Percentiles rank a stretch among this genome's conserved stretches.
phyloP scores from a whole-genome alignment of 2,888 invertebrate genomes.

The Idaea aversata region DNA sequence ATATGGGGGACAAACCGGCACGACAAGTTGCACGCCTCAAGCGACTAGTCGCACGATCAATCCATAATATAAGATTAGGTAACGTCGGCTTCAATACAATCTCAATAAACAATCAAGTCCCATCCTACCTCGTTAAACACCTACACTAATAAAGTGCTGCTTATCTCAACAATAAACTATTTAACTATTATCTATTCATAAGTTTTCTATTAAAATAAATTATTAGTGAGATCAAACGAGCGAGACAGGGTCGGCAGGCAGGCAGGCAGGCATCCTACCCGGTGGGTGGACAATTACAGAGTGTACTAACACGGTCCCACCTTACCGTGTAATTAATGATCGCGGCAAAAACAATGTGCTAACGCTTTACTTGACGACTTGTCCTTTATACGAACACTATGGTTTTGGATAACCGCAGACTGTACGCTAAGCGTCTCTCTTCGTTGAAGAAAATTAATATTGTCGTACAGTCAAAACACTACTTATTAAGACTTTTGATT shows the following conservation, averaged over 20 bases:
- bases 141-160: background rate
- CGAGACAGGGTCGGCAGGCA: constrained; percentile 25
- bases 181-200: background rate
- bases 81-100: background rate
- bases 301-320: constrained; percentile 70
- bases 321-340: constrained; percentile 65
- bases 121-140: background rate
- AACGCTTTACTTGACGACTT: constrained; percentile 55
- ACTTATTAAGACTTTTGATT: no score
- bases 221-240: constrained; percentile 19
- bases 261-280: constrained; percentile 45
- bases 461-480: no score
- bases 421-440: background rate
- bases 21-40: no score
- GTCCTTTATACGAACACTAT: constrained; percentile 52
- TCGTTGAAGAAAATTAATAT: no score
- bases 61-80: background rate
- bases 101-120: background rate
- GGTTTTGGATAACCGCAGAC: constrained; percentile 5
- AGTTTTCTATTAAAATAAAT: constrained; percentile 10
- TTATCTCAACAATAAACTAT: constrained; percentile 1
- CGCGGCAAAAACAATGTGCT: constrained; percentile 69
- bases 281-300: constrained; percentile 72
- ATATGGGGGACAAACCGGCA: no score
- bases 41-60: background rate